Conservation (phyloP, 1,140 invertebrate species). For the Tetragnatha versicolor region DNA sequence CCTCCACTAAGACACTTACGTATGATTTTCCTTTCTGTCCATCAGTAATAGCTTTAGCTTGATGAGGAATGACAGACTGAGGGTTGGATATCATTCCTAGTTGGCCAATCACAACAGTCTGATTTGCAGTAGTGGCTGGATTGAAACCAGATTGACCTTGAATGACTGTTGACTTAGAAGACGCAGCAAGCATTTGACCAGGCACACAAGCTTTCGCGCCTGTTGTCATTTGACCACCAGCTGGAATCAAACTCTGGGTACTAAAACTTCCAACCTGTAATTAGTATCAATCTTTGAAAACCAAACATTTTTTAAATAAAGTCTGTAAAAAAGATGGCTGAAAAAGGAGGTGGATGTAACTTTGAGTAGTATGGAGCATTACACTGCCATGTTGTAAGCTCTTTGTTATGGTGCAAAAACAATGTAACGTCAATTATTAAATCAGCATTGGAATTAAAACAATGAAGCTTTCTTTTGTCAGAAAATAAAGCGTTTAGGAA, state of each 20-base stretch:
- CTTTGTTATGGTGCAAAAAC: too few relatives aligned
- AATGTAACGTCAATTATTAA: too few relatives aligned
- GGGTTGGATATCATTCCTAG: slow-evolving; percentile 77
- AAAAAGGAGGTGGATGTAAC: too few relatives aligned
- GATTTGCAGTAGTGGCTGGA: slow-evolving; percentile 78
- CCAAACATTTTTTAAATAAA: too few relatives aligned
- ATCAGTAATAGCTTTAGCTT: slow-evolving; percentile 60
- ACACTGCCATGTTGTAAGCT: too few relatives aligned
- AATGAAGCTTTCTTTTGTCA: too few relatives aligned
- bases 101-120: slow-evolving; percentile 81
- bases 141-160: slow-evolving; percentile 68
- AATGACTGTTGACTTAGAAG: slow-evolving; percentile 52
- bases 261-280: slow-evolving; percentile 53
- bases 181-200: slow-evolving; percentile 56
- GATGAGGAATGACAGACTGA: slow-evolving; percentile 71
- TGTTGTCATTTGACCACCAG: slow-evolving; percentile 36
- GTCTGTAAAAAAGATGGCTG: too few relatives aligned
- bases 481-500: too few relatives aligned
- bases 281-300: too few relatives aligned
- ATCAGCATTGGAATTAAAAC: too few relatives aligned
- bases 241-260: slow-evolving; percentile 30
- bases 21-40: slow-evolving; percentile 61
- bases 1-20: slow-evolving; percentile 58
- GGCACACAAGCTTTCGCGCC: slow-evolving; percentile 47
- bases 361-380: too few relatives aligned